These are phyloP conservation scores for Plecturocebus donacophilus DNA, from an alignment of 2,113 vertebrate species.

Conservation along the genomic window DNA sequence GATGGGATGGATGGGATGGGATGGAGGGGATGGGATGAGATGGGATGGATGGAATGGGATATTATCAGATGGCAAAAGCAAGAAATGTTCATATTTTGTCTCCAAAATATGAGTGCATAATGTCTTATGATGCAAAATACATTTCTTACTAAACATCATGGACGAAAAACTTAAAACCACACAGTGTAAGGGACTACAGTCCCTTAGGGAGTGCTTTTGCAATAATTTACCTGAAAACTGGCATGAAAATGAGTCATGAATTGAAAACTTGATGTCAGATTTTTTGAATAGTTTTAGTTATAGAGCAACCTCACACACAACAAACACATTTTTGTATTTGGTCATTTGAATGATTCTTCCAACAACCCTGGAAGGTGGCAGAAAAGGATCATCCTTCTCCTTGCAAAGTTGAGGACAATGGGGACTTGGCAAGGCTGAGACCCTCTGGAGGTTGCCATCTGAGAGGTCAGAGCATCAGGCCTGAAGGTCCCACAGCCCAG, in stretches of 20 bases:
- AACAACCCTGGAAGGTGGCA: fast-evolving
- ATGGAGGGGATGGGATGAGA: too few species aligned
- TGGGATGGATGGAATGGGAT: not conserved
- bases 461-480: not conserved
- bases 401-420: too few species aligned
- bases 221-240: not conserved
- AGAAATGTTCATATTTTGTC: not conserved
- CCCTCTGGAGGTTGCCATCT: not conserved
- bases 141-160: not conserved
- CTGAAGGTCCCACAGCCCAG: not conserved
- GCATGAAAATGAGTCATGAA: not conserved
- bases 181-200: fast-evolving
- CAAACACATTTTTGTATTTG: fast-evolving
- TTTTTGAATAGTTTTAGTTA: not conserved
- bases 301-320: fast-evolving
- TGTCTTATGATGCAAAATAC: not conserved
- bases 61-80: not conserved
- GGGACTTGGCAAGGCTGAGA: not conserved
- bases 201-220: not conserved
- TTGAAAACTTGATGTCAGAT: not conserved
- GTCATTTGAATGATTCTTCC: not conserved
- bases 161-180: not conserved
- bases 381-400: not conserved
- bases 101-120: not conserved
- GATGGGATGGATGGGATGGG: too few species aligned